Percentiles rank a stretch among this genome's conserved stretches.
These are phyloP conservation scores for Orussus abietinus DNA, from an alignment of 1,140 invertebrate genomes.

Conservation along the genomic window DNA sequence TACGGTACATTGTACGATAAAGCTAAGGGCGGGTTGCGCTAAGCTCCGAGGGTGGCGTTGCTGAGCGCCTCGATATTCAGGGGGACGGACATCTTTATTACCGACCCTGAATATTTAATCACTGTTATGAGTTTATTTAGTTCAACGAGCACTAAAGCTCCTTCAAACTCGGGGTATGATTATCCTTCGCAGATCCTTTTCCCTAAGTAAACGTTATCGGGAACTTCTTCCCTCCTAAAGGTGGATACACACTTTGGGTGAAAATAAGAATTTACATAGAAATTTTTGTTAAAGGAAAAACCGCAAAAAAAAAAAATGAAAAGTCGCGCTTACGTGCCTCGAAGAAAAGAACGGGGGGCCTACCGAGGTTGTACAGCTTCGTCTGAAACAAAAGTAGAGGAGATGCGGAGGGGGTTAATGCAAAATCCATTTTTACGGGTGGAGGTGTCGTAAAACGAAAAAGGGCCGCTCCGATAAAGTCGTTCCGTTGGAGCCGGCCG, in stretches of 20 bases:
- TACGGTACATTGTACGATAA: constrained; percentile 39
- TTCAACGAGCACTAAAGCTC: constrained; percentile 15
- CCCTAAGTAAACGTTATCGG: too few relatives aligned
- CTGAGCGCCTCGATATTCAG: constrained; percentile 31
- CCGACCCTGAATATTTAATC: constrained; percentile 44
- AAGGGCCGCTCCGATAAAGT: constrained; percentile 46
- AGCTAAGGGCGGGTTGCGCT: constrained; percentile 35
- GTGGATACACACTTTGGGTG: too few relatives aligned
- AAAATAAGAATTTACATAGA: too few relatives aligned
- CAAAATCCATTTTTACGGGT: constrained; percentile 35
- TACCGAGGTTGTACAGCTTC: too few relatives aligned
- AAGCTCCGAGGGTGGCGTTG: constrained; percentile 25
- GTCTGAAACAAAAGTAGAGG: constrained; percentile 9
- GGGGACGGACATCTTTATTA: constrained; percentile 38
- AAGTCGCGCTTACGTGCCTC: constrained; percentile 17
- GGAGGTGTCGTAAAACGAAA: constrained; percentile 42
- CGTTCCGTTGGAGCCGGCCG: constrained; percentile 22
- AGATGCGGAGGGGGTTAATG: constrained; percentile 18
- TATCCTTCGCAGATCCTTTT: too few relatives aligned
- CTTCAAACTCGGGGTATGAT: too few relatives aligned
- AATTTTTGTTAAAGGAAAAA: too few relatives aligned
- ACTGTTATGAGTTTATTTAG: constrained; percentile 44
- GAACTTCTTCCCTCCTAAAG: too few relatives aligned
- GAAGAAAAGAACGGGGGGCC: constrained; percentile 18
- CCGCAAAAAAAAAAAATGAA: too few relatives aligned